A percentile compares a stretch with the other conserved stretches of the same genome.
These are phyloP conservation scores for Glossosoma conforme DNA, from an alignment of 1,140 invertebrate genomes.

Conservation along the genomic window DNA sequence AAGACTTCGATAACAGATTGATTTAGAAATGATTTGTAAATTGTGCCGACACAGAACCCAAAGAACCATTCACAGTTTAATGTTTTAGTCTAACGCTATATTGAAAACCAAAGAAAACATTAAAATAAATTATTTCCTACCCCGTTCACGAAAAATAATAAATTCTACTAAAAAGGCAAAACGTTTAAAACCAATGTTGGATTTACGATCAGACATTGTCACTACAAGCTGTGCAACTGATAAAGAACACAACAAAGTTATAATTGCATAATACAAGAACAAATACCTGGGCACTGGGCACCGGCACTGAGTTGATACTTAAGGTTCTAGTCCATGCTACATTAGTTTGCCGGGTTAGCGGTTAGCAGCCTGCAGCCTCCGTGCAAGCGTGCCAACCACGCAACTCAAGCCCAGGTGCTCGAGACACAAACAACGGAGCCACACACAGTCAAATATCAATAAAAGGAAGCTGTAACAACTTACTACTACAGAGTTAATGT, in stretches of 20 bases:
- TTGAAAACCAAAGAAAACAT: too few species aligned
- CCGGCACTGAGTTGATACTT: slow-evolving; percentile 31
- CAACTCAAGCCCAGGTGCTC: slow-evolving; percentile 27
- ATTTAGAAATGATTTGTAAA: too few species aligned
- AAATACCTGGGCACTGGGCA: slow-evolving; percentile 31
- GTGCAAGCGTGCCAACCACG: slow-evolving; percentile 30
- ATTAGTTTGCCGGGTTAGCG: slow-evolving; percentile 28
- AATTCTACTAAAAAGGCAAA: neutral
- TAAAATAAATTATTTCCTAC: too few species aligned
- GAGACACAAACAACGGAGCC: slow-evolving; percentile 31
- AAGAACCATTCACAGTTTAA: too few species aligned
- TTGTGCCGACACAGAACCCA: too few species aligned
- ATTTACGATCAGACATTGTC: slow-evolving; percentile 5
- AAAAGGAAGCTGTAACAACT: slow-evolving; percentile 32
- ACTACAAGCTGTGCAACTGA: slow-evolving; percentile 24
- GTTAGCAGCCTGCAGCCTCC: slow-evolving; percentile 17
- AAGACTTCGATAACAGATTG: too few species aligned
- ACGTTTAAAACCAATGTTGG: neutral
- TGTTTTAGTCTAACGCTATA: too few species aligned
- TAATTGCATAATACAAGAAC: slow-evolving; percentile 31
- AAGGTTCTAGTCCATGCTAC: slow-evolving; percentile 32
- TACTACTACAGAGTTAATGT: slow-evolving; percentile 29
- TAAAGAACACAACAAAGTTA: slow-evolving; percentile 13
- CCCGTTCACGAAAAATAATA: too few species aligned
- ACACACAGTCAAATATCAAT: slow-evolving; percentile 28